Base-by-base conservation (phyloP, 53 echinoderm and acorn worm genomes). In the Henricia sp. region DNA sequence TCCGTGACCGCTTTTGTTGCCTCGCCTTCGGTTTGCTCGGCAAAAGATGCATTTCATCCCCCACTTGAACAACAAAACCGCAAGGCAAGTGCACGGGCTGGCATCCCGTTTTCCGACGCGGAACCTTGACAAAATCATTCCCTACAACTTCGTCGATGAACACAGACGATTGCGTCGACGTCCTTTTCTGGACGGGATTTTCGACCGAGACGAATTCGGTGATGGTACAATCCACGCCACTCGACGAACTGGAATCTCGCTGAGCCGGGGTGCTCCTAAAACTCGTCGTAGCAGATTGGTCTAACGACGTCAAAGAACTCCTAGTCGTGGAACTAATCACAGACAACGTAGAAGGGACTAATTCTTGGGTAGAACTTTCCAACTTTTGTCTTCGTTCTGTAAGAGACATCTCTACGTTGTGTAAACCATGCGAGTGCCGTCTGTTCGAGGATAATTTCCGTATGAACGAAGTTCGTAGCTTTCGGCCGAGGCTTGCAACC, bases 161-260 rank as follows among this genome's bases (percentile, higher is more conserved):
- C 14, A 64, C 80, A 44, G 80, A 80, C 63, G 63, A 43, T 13
- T 64, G 62, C 63, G 64, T 35, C 4, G 63, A 41, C 26, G 25
- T 39, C 23, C 42, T 25, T 36, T 50, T 25, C 6, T 23, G 63
- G 33, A 41, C 6, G 12, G 80, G 64, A 39, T 63, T 62, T 23
- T 80, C 80, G 20, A 3, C 65, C 2, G 80, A 80, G 12, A 58
- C 58, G 27, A 40, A 41, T 57, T 76, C 76, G 8, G 58, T 38
- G 76, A 58, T 76, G 76, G 56, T 84, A 36, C 67, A 86, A 53
- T 86, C 86, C 29, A 86, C 76, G 12, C 86, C 86, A 39, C 86
- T 86, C n/a, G 86, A 86, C 16, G 76, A 86, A 53, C 86, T 76
- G 23, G 86, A 86, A 35, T 86, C 86, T 38, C 74, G 30, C n/a